Conservation (phyloP, 1,140 invertebrate species). For the Magallana gigas region DNA sequence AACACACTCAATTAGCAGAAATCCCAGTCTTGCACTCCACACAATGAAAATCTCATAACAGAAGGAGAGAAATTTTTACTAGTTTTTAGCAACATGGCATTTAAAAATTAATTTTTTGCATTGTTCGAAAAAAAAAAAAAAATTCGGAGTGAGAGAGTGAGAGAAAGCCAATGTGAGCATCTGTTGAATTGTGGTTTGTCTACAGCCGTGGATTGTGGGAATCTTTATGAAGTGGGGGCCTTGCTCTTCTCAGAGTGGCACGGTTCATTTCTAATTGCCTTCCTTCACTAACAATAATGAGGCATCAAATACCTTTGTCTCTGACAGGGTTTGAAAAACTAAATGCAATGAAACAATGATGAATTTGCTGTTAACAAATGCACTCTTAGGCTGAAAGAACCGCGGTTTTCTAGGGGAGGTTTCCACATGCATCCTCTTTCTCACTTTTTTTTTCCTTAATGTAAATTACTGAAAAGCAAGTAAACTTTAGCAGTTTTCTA, state of each 20-base stretch:
- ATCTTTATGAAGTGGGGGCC: neutral
- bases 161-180: neutral
- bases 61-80: neutral
- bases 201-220: constrained; percentile 1
- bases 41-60: neutral
- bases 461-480: neutral
- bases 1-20: constrained; percentile 30
- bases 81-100: no score
- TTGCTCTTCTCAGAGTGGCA: constrained; percentile 30
- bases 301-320: constrained; percentile 37
- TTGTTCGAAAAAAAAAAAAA: no score
- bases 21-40: neutral
- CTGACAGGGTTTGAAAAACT: constrained; percentile 24
- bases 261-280: constrained; percentile 43
- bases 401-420: neutral
- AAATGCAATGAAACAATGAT: constrained; percentile 38
- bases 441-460: no score
- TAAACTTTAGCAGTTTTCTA: neutral
- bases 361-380: constrained; percentile 30
- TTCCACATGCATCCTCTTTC: neutral
- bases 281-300: constrained; percentile 38
- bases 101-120: no score
- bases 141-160: no score
- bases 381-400: neutral
- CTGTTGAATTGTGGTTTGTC: constrained; percentile 1